These are phyloP conservation scores for Chaenodraco wilsoni DNA, from an alignment of 2,797 vertebrate species.

Conservation along the genomic window DNA sequence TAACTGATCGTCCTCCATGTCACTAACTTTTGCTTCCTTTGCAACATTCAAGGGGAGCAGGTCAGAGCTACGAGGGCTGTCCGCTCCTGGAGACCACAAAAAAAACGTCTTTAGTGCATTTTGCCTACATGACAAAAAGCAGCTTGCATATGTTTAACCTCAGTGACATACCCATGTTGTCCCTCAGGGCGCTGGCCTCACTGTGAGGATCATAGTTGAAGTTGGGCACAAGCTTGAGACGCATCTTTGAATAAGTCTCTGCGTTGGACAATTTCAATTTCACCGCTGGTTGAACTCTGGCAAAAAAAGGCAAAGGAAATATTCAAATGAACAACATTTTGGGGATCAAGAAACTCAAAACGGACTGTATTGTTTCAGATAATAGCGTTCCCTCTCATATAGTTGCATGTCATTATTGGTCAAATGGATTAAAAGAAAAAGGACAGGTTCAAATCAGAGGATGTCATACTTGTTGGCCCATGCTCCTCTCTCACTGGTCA, in stretches of 20 bases:
- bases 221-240: slow-evolving; percentile 95
- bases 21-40: slow-evolving; percentile 96
- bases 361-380: background rate
- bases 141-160: background rate
- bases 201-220: slow-evolving; percentile 88
- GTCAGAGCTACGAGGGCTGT: slow-evolving; percentile 85
- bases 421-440: background rate
- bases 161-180: slow-evolving; percentile 90
- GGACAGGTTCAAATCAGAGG: background rate
- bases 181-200: slow-evolving; percentile 94
- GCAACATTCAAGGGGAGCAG: slow-evolving; percentile 90
- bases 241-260: slow-evolving; percentile 97
- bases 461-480: slow-evolving; percentile 88
- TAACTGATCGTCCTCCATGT: slow-evolving; percentile 94
- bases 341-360: background rate
- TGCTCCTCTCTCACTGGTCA: slow-evolving; percentile 89
- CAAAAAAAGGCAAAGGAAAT: slow-evolving; percentile 19
- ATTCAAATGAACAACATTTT: background rate
- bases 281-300: slow-evolving; percentile 82
- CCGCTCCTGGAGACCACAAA: slow-evolving; percentile 80
- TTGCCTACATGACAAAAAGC: background rate
- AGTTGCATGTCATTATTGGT: background rate
- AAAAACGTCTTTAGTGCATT: background rate
- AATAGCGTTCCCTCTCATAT: background rate
- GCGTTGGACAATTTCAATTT: slow-evolving; percentile 92